phyloP scores from a whole-genome alignment of 2,113 vertebrate genomes.

The Sus scrofa region T2T-Sscrofa CM000818.6:127131501-127132000 shows the following conservation, averaged over 20 bases:
- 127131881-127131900: not conserved
- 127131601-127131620: too few relatives aligned
- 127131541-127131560: too few relatives aligned
- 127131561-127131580: too few relatives aligned
- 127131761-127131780: not conserved
- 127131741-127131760: not conserved
- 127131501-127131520: too few relatives aligned
- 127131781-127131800: not conserved
- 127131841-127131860: fast-evolving
- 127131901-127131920: not conserved
- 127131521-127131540: too few relatives aligned
- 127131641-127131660: not conserved
- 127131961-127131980: not conserved
- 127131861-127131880: not conserved
- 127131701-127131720: not conserved
- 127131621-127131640: too few relatives aligned
- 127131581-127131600: too few relatives aligned
- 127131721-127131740: not conserved
- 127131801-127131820: fast-evolving
- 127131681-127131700: fast-evolving
- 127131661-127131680: not conserved
- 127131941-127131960: not conserved
- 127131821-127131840: too few relatives aligned
- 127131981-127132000: too few relatives aligned
- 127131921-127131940: not conserved